A percentile compares a stretch with the other conserved stretches of the same genome.
Evolutionary conservation across 2,888 invertebrate species (phyloP).

Genomic region (Agelastica alni): DNA sequence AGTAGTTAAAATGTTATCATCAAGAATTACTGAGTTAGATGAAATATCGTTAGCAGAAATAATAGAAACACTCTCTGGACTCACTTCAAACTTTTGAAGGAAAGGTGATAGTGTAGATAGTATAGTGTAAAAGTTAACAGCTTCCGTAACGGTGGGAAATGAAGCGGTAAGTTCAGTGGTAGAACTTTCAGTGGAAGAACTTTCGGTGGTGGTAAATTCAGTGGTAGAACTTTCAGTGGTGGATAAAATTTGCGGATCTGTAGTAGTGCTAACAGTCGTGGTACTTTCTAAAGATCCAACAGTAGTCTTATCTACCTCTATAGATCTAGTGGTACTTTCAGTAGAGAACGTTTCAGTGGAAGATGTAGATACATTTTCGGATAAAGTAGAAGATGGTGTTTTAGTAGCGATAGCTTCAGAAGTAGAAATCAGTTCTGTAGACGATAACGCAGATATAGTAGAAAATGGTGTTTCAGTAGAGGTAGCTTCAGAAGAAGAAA

Average conservation of each 20-base stretch:
- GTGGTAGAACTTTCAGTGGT: conserved; percentile 11
- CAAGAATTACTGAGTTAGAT: conserved; percentile 56
- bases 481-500: background rate
- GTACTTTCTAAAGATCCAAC: background rate
- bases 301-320: background rate
- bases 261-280: conserved; percentile 11
- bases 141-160: conserved; percentile 59
- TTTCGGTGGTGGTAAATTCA: conserved; percentile 1
- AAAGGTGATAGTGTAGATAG: conserved; percentile 44
- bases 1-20: conserved; percentile 61
- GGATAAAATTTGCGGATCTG: background rate
- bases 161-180: conserved; percentile 23
- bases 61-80: conserved; percentile 52
- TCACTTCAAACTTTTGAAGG: conserved; percentile 52
- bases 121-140: conserved; percentile 46
- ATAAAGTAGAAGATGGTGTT: too few species aligned
- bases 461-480: too few species aligned
- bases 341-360: too few species aligned
- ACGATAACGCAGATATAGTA: too few species aligned
- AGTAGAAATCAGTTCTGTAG: too few species aligned
- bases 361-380: too few species aligned
- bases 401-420: too few species aligned
- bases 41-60: conserved; percentile 53
- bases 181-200: conserved; percentile 15
- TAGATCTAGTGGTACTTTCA: background rate